Evolutionary conservation across 35 echinoderm and acorn worm genomes (phyloP).

Genomic region (Lytechinus pictus): DNA sequence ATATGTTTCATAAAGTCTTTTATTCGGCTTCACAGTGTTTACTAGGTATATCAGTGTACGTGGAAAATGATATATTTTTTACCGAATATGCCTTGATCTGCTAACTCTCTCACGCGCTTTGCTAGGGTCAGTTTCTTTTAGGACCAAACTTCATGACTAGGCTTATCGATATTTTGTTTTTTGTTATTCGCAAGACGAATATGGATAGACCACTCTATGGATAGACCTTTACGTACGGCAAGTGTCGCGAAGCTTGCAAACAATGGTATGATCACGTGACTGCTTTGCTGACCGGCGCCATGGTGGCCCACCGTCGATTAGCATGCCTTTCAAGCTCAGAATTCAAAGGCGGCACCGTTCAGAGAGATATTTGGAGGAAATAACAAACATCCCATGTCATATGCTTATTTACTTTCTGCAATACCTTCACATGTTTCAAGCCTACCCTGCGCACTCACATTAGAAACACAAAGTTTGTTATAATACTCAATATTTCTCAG

Average conservation of each 20-base stretch:
- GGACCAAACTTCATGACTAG: neutral
- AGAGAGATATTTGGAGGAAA: neutral
- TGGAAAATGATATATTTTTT: too few relatives aligned
- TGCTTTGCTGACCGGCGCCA: neutral
- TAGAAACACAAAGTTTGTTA: too few relatives aligned
- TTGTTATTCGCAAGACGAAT: neutral
- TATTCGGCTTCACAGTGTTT: too few relatives aligned
- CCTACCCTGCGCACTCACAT: neutral
- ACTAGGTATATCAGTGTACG: too few relatives aligned
- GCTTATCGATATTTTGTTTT: neutral
- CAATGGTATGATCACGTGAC: neutral
- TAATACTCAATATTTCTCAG: too few relatives aligned
- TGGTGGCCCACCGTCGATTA: neutral
- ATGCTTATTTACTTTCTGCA: neutral
- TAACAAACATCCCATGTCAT: neutral
- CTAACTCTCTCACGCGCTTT: too few relatives aligned
- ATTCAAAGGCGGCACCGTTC: neutral
- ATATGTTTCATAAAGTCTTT: too few relatives aligned
- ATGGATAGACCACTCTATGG: too few relatives aligned
- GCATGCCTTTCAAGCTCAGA: neutral
- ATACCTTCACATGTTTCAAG: neutral
- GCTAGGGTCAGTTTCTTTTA: neutral
- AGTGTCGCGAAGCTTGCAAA: neutral
- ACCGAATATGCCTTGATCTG: too few relatives aligned
- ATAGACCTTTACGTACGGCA: neutral